Conservation (phyloP, 2,113 vertebrate species). For the Oncorhynchus keta region DNA sequence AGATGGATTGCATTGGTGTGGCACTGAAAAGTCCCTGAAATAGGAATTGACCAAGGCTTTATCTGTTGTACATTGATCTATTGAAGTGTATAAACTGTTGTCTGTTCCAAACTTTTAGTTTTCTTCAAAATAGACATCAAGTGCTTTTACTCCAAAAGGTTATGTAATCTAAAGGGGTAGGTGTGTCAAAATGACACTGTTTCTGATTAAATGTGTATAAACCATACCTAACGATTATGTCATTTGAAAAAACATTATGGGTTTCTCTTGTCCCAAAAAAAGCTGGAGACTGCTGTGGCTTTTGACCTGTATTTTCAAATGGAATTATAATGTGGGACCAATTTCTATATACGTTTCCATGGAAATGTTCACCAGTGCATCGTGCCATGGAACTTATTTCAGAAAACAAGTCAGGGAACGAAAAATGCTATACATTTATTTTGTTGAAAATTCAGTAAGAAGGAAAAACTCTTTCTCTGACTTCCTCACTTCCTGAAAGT, state of each 20-base stretch:
- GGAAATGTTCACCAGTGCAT: slow-evolving; percentile 20
- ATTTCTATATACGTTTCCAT: slow-evolving; percentile 43
- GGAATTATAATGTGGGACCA: slow-evolving; percentile 48
- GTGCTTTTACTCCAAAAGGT: slow-evolving; percentile 31
- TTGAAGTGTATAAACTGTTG: slow-evolving; percentile 51
- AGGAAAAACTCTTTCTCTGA: slow-evolving; percentile 12
- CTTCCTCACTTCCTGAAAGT: slow-evolving; percentile 13
- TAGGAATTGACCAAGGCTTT: slow-evolving; percentile 38
- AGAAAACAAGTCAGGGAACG: slow-evolving; percentile 15
- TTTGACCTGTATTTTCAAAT: slow-evolving; percentile 31
- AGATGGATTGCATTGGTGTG: slow-evolving; percentile 24
- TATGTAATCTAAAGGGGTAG: slow-evolving; percentile 32
- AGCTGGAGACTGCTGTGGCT: slow-evolving; percentile 26
- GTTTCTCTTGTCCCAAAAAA: slow-evolving; percentile 18
- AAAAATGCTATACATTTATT: background rate
- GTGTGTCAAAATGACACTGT: slow-evolving; percentile 18
- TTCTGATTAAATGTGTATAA: slow-evolving; percentile 24
- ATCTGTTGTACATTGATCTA: slow-evolving; percentile 52
- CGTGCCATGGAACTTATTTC: slow-evolving; percentile 29
- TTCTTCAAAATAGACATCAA: slow-evolving; percentile 25
- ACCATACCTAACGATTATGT: slow-evolving; percentile 22
- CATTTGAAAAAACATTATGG: slow-evolving; percentile 27
- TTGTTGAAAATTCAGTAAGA: background rate
- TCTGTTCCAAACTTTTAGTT: slow-evolving; percentile 27
- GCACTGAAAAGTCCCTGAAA: slow-evolving; percentile 33